These are phyloP conservation scores for Sminthurinus signatus DNA, from an alignment of 1,140 invertebrate species.

Conservation along the genomic window DNA sequence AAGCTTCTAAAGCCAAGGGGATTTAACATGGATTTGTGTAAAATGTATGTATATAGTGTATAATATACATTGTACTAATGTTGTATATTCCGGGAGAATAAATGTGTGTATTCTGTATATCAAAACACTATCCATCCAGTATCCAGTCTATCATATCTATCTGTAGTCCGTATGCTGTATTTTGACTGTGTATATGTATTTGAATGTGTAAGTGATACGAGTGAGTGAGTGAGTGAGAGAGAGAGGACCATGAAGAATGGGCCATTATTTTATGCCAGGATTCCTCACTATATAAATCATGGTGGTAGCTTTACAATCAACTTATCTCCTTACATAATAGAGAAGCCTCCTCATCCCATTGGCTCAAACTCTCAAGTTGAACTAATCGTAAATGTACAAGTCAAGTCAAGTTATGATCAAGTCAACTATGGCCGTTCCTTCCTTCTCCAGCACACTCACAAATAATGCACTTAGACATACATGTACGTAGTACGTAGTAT, in stretches of 20 bases:
- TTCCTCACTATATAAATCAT: constrained; percentile 9
- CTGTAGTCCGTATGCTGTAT: neutral
- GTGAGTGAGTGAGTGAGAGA: neutral
- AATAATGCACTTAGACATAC: neutral
- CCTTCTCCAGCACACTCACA: neutral
- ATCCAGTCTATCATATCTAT: neutral
- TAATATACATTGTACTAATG: too few relatives aligned
- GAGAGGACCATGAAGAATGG: neutral
- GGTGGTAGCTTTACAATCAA: constrained; percentile 5
- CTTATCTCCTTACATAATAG: neutral
- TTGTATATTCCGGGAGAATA: too few relatives aligned
- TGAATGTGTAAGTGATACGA: neutral
- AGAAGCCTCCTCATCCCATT: neutral
- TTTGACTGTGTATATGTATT: neutral
- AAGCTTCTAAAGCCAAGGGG: too few relatives aligned
- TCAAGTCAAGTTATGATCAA: neutral
- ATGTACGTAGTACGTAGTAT: neutral
- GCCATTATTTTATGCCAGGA: constrained; percentile 8
- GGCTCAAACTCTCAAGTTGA: neutral
- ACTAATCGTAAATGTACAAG: neutral
- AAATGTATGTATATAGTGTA: too few relatives aligned
- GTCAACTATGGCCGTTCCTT: neutral
- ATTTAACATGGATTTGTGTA: too few relatives aligned
- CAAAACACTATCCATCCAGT: neutral
- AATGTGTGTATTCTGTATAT: too few relatives aligned